phyloP scores from a whole-genome alignment of 2,797 vertebrate genomes.

The Pseudotriccus pelzelni region DNA sequence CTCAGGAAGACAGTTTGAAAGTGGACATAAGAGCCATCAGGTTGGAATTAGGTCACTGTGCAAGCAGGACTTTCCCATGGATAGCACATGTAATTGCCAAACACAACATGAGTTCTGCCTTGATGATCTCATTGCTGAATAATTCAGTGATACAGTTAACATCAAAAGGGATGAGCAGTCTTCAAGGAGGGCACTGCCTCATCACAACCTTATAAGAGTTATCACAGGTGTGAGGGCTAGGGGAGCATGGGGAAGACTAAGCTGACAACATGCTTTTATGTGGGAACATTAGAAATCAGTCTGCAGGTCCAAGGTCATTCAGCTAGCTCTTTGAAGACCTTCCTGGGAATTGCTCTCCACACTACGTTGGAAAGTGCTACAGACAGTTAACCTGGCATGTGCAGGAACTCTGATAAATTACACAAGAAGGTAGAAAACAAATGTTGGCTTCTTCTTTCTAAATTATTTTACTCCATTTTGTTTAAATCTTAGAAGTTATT shows the following conservation, averaged over 20 bases:
- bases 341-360: background rate
- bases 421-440: constrained; percentile 23
- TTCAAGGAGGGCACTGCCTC: constrained; percentile 3
- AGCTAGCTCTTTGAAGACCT: background rate
- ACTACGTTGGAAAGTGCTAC: background rate
- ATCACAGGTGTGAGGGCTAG: constrained; percentile 41
- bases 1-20: background rate
- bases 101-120: background rate
- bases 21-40: background rate
- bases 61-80: constrained; percentile 56
- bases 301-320: constrained; percentile 20
- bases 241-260: background rate
- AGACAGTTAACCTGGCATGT: background rate
- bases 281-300: constrained; percentile 8
- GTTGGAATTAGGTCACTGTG: constrained; percentile 18
- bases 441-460: constrained; percentile 11
- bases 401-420: background rate
- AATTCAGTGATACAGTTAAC: constrained; percentile 52
- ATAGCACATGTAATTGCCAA: background rate
- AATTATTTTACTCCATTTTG: constrained; percentile 52
- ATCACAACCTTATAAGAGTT: constrained; percentile 41
- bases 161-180: constrained; percentile 44
- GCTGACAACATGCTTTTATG: constrained; percentile 24
- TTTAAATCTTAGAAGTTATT: constrained; percentile 46
- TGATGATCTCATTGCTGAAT: constrained; percentile 64